phyloP scores from a whole-genome alignment of 2,888 invertebrate species.

The Cataglyphis altisquamis region DNA sequence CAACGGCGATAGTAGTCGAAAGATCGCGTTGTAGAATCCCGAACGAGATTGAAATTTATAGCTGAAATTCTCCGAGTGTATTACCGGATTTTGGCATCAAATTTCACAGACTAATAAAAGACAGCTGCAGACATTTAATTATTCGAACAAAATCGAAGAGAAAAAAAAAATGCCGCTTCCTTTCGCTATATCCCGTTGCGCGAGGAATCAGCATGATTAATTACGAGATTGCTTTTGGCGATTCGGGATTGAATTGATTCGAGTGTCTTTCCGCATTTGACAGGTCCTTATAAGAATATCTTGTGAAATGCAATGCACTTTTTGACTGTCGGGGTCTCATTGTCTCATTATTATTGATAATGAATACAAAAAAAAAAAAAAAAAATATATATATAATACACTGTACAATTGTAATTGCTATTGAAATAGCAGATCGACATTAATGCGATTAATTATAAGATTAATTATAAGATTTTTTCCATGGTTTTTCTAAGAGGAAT shows the following conservation, averaged over 20 bases:
- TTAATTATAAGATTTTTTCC: conserved; percentile 27
- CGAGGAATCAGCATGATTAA: conserved; percentile 68
- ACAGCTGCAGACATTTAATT: conserved; percentile 8
- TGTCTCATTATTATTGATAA: background rate
- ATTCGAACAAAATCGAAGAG: conserved; percentile 26
- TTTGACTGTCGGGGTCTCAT: background rate
- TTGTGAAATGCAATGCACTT: background rate
- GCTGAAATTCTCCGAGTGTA: conserved; percentile 44
- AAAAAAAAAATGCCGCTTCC: conserved; percentile 59
- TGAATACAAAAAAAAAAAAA: background rate
- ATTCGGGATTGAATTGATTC: conserved; percentile 6
- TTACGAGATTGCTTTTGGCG: conserved; percentile 66
- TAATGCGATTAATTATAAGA: conserved; percentile 29
- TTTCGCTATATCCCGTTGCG: background rate
- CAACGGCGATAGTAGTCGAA: background rate
- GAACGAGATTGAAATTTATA: conserved; percentile 61
- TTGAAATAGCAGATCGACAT: background rate
- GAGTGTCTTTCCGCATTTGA: conserved; percentile 25
- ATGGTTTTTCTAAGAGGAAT: background rate
- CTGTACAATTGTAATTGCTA: background rate
- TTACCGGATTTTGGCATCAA: conserved; percentile 35
- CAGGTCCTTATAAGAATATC: background rate
- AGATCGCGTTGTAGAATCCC: conserved; percentile 22
- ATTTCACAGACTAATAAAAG: conserved; percentile 51
- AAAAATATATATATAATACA: background rate